Conservation (phyloP, 2,888 invertebrate species). For the Arctia plantaginis region DNA sequence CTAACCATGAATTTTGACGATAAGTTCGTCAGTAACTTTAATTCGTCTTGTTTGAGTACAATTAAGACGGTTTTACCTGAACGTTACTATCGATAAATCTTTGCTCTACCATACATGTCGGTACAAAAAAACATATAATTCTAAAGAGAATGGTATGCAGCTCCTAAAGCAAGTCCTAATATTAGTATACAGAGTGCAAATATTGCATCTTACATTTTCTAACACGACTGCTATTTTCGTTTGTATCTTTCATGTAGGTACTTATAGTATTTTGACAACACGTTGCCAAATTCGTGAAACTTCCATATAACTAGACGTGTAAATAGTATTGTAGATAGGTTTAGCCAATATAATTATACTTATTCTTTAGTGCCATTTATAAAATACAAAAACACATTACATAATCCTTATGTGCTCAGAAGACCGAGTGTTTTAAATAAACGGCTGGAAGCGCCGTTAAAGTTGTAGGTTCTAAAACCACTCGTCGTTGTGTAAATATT, state of each 20-base stretch:
- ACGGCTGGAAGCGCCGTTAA: conserved; percentile 44
- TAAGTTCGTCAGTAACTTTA: background rate
- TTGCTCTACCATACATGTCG: conserved; percentile 33
- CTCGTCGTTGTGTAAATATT: conserved; percentile 76
- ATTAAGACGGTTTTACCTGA: conserved; percentile 4
- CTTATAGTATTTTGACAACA: conserved; percentile 42
- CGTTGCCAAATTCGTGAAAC: conserved; percentile 72
- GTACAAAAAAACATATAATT: background rate
- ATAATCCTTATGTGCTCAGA: conserved; percentile 74
- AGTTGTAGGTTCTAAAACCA: conserved; percentile 51
- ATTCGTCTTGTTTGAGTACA: background rate
- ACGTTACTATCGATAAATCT: conserved; percentile 18
- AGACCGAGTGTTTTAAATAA: conserved; percentile 57
- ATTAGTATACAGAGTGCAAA: conserved; percentile 13
- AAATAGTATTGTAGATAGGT: conserved; percentile 78
- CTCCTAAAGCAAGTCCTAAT: background rate
- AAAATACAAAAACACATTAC: conserved; percentile 51
- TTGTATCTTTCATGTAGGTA: conserved; percentile 24
- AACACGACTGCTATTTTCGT: conserved; percentile 24
- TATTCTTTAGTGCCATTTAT: conserved; percentile 68
- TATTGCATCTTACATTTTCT: conserved; percentile 29
- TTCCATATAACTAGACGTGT: conserved; percentile 67
- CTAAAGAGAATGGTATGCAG: background rate
- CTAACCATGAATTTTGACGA: background rate
- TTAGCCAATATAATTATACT: conserved; percentile 63